These are phyloP conservation scores for Kuschelorhynchus macadamiae DNA, from an alignment of 2,888 invertebrate species.

Conservation along the genomic window DNA sequence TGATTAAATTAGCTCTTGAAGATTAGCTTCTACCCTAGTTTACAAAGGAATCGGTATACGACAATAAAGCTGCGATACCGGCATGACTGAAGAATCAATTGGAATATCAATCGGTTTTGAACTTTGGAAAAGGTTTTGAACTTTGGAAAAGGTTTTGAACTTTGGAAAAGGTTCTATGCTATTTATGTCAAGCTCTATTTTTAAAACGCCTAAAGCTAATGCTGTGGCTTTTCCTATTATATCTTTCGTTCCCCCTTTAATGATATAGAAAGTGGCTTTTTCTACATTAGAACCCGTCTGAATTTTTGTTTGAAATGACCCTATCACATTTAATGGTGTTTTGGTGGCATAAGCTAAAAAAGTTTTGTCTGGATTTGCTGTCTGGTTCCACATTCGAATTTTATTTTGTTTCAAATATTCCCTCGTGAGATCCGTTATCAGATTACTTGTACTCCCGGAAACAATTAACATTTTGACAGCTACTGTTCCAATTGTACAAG, in stretches of 20 bases:
- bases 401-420: conserved; percentile 44
- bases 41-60: conserved; percentile 59
- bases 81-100: conserved; percentile 47
- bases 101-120: conserved; percentile 2
- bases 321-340: background rate
- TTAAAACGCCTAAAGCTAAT: too few relatives aligned
- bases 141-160: conserved; percentile 21
- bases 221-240: background rate
- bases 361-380: conserved; percentile 34
- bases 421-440: conserved; percentile 52
- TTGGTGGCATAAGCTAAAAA: conserved; percentile 9
- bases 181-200: too few relatives aligned
- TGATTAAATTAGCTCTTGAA: conserved; percentile 48
- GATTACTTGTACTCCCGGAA: conserved; percentile 54
- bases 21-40: conserved; percentile 31
- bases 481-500: too few relatives aligned
- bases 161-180: conserved; percentile 20
- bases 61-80: conserved; percentile 59
- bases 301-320: background rate
- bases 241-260: background rate
- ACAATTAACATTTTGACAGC: conserved; percentile 48
- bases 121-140: too few relatives aligned
- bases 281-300: background rate
- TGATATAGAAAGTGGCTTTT: background rate
- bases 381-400: conserved; percentile 41